A percentile compares a stretch with the other conserved stretches of the same genome.
phyloP scores from a whole-genome alignment of 2,888 invertebrate genomes.

The Heliconius cydno region DNA sequence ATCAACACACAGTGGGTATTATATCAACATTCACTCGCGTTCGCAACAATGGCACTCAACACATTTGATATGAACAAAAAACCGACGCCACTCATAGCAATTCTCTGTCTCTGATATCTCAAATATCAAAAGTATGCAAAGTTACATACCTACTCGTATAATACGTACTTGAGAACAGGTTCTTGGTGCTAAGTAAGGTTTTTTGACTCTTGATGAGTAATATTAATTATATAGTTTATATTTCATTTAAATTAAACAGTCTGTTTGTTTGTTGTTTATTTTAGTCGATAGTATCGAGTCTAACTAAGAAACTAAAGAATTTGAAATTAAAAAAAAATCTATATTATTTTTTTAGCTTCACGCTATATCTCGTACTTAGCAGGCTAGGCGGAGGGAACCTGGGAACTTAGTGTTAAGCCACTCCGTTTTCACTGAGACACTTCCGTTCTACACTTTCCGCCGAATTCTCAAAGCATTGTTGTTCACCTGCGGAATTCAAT shows the following conservation, averaged over 20 bases:
- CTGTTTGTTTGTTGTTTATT: not conserved
- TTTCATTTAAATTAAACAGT: not conserved
- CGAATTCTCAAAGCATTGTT: too few species aligned
- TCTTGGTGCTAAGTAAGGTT: constrained; percentile 8
- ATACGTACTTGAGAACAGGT: constrained; percentile 13
- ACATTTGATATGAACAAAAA: constrained; percentile 45
- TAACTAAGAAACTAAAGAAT: too few species aligned
- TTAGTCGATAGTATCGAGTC: not conserved
- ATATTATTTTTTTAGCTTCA: too few species aligned
- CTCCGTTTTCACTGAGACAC: too few species aligned
- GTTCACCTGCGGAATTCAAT: too few species aligned
- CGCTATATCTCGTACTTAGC: too few species aligned
- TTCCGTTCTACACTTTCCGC: too few species aligned
- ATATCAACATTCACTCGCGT: constrained; percentile 51
- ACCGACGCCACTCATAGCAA: constrained; percentile 27
- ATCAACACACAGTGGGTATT: constrained; percentile 50
- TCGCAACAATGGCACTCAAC: constrained; percentile 53
- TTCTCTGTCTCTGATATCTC: constrained; percentile 34
- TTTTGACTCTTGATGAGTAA: constrained; percentile 22
- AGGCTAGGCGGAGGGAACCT: too few species aligned
- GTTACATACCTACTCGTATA: not conserved
- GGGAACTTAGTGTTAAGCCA: too few species aligned
- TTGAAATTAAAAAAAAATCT: too few species aligned
- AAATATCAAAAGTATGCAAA: constrained; percentile 21
- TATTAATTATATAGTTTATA: not conserved